Evolutionary conservation across 2,797 vertebrate species (phyloP).

Genomic region (Tragopan temminckii): DNA sequence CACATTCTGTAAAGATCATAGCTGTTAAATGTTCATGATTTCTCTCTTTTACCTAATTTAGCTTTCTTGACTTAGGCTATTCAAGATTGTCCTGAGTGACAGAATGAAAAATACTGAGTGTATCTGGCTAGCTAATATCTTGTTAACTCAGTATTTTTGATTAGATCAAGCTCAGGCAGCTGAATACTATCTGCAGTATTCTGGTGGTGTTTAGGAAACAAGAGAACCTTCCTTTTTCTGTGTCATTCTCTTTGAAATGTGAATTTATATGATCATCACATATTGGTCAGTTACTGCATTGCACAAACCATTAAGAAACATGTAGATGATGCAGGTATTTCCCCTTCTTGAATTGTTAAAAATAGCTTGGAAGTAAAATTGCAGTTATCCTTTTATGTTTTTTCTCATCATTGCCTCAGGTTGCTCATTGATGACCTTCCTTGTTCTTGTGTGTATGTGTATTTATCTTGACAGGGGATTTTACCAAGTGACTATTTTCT

Average conservation of each 20-base stretch:
- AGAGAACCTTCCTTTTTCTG: background rate
- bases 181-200: background rate
- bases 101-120: background rate
- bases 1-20: background rate
- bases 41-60: background rate
- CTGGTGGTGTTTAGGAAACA: accelerated
- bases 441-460: background rate
- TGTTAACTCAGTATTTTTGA: background rate
- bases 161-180: background rate
- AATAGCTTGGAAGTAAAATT: background rate
- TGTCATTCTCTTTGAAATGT: background rate
- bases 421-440: background rate
- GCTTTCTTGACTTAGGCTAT: background rate
- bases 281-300: background rate
- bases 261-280: background rate
- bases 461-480: background rate
- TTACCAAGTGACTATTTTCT: background rate
- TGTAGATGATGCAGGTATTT: background rate
- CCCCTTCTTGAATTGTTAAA: background rate
- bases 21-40: background rate
- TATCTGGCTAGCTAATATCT: background rate
- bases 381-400: background rate
- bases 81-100: background rate
- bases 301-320: background rate
- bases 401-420: background rate